phyloP scores from a whole-genome alignment of 2,888 invertebrate genomes.

The Sinelater perroti region DNA sequence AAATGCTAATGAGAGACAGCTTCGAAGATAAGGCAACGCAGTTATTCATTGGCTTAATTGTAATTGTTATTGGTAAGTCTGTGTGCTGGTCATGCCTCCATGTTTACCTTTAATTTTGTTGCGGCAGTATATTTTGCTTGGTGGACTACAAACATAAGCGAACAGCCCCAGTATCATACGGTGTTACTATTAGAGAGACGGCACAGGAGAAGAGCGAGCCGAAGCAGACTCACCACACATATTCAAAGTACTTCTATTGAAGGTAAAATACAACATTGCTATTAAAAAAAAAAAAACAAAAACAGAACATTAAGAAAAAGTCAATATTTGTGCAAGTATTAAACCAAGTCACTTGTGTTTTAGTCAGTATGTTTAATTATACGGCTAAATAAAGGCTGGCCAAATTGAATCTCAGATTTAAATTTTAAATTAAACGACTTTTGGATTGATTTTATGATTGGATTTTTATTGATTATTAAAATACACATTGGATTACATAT shows the following conservation, averaged over 20 bases:
- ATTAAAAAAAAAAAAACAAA: too few relatives aligned
- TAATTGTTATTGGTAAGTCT: slow-evolving; percentile 59
- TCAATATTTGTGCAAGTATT: too few relatives aligned
- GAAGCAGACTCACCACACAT: slow-evolving; percentile 55
- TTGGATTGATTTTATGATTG: too few relatives aligned
- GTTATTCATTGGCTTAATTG: slow-evolving; percentile 70
- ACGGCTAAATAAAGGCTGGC: too few relatives aligned
- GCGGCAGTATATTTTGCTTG: slow-evolving; percentile 72
- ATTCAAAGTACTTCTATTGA: slow-evolving; percentile 56
- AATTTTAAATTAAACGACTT: too few relatives aligned
- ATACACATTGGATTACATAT: too few relatives aligned
- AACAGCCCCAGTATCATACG: slow-evolving; percentile 68
- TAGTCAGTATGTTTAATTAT: too few relatives aligned
- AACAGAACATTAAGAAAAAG: too few relatives aligned
- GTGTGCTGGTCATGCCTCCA: background rate
- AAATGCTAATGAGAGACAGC: slow-evolving; percentile 82
- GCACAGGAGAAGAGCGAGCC: slow-evolving; percentile 57
- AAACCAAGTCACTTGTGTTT: too few relatives aligned
- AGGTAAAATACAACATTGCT: slow-evolving; percentile 44
- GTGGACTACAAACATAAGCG: slow-evolving; percentile 77
- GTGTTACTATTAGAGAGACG: slow-evolving; percentile 72
- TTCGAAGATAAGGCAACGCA: slow-evolving; percentile 85
- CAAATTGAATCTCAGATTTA: too few relatives aligned
- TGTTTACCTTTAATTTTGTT: slow-evolving; percentile 10
- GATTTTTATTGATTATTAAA: too few relatives aligned